Conservation (phyloP, 2,888 invertebrate species). For the Tuta absoluta region DNA sequence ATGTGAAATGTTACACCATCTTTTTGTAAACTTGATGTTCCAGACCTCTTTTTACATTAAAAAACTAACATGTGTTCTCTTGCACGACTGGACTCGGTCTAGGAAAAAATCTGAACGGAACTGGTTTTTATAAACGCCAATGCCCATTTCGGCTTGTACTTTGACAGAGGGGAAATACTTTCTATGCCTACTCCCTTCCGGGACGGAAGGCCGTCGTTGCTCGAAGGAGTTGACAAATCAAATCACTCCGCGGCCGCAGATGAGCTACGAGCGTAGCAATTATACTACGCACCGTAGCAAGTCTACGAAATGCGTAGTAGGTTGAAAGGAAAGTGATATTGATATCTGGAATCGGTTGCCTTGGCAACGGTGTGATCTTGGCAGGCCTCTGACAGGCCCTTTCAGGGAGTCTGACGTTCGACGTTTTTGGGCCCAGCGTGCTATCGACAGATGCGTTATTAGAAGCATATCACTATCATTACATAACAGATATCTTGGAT, state of each 20-base stretch:
- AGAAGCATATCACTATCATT: constrained; percentile 29
- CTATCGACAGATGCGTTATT: constrained; percentile 4
- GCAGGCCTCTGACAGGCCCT: constrained; percentile 1
- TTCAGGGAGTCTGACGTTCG: neutral
- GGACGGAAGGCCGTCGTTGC: too few relatives aligned
- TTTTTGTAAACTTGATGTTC: too few relatives aligned
- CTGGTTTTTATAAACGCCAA: too few relatives aligned
- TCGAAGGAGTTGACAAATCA: too few relatives aligned
- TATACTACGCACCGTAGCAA: constrained; percentile 13
- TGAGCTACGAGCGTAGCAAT: constrained; percentile 18
- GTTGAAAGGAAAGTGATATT: neutral
- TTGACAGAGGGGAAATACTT: too few relatives aligned
- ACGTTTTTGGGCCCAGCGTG: neutral
- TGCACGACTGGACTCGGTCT: too few relatives aligned
- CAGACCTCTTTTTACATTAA: too few relatives aligned
- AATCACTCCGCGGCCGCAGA: neutral
- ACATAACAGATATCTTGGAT: constrained; percentile 62
- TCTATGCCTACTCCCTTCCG: too few relatives aligned
- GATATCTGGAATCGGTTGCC: neutral
- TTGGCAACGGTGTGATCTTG: constrained; percentile 3
- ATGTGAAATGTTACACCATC: too few relatives aligned
- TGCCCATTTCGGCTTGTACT: too few relatives aligned
- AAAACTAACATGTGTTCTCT: too few relatives aligned
- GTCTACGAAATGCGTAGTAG: neutral
- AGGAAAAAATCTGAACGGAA: too few relatives aligned